phyloP scores from a whole-genome alignment of 2,888 invertebrate species.

The Pyrochroa serraticornis region DNA sequence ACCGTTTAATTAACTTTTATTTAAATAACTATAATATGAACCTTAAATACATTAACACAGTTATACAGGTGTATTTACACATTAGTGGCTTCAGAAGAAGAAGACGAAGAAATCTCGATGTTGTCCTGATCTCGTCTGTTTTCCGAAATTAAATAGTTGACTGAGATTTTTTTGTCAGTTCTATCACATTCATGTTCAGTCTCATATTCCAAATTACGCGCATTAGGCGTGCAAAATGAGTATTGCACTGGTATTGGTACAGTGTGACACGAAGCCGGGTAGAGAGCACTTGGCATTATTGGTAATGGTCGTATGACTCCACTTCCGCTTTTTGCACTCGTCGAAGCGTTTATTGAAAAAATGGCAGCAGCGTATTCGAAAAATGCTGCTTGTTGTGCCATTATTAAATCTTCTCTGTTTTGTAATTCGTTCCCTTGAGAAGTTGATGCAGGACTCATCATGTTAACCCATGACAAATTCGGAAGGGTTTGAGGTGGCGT shows the following conservation, averaged over 20 bases:
- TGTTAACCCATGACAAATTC: constrained; percentile 30
- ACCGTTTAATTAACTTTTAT: constrained; percentile 23
- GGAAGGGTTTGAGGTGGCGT: constrained; percentile 25
- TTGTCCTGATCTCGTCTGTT: constrained; percentile 28
- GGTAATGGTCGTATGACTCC: constrained; percentile 34
- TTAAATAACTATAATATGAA: constrained; percentile 30
- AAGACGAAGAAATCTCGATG: constrained; percentile 36
- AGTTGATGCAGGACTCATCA: constrained; percentile 23
- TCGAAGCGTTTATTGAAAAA: constrained; percentile 34
- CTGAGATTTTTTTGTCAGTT: constrained; percentile 31
- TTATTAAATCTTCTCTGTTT: constrained; percentile 49
- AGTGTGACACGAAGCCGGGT: constrained; percentile 32
- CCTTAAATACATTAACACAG: constrained; percentile 30
- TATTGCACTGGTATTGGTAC: constrained; percentile 38
- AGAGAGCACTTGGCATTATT: constrained; percentile 34
- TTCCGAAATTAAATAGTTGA: constrained; percentile 31
- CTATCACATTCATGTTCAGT: constrained; percentile 39
- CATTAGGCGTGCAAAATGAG: constrained; percentile 34
- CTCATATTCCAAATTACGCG: constrained; percentile 35
- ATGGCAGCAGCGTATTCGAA: constrained; percentile 40
- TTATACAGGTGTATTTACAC: constrained; percentile 32
- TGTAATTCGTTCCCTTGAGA: constrained; percentile 14
- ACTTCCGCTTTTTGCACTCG: constrained; percentile 27
- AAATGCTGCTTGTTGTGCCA: constrained; percentile 49
- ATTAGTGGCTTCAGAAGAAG: constrained; percentile 35